Evolutionary conservation across 2,888 invertebrate genomes (phyloP).

Genomic region (Cephus nigrinus): DNA sequence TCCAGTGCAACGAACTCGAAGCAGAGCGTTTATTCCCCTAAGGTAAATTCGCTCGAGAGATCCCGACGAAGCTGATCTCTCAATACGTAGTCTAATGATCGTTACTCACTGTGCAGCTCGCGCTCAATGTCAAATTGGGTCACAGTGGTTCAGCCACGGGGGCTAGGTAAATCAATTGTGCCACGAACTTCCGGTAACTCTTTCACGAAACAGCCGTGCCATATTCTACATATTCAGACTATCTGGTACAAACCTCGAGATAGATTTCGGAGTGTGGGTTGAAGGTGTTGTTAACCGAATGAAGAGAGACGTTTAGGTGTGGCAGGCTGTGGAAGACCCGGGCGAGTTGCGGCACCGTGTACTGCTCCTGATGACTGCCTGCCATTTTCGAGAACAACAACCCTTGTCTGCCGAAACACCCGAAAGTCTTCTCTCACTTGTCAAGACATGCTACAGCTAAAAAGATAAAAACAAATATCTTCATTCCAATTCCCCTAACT

Average conservation of each 20-base stretch:
- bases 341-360: slow-evolving; percentile 87
- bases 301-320: slow-evolving; percentile 91
- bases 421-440: slow-evolving; percentile 55
- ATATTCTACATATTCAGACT: background rate
- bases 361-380: slow-evolving; percentile 72
- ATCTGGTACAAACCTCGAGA: slow-evolving; percentile 76
- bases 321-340: slow-evolving; percentile 89
- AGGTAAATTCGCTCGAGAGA: background rate
- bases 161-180: background rate
- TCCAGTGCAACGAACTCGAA: background rate
- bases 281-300: slow-evolving; percentile 91
- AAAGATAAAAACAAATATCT: slow-evolving; percentile 33
- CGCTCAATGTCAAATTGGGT: background rate
- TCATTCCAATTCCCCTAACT: slow-evolving; percentile 3
- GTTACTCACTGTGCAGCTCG: background rate
- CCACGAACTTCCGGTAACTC: background rate
- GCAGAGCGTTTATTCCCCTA: background rate
- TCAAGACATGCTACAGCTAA: slow-evolving; percentile 65
- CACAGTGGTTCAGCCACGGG: background rate
- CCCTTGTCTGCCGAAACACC: slow-evolving; percentile 57
- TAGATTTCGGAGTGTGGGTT: slow-evolving; percentile 90
- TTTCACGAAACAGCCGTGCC: background rate
- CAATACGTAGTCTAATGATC: background rate
- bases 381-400: slow-evolving; percentile 57
- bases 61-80: background rate